Conservation (phyloP, 1,140 invertebrate genomes). For the Coenobita brevimanus region DNA sequence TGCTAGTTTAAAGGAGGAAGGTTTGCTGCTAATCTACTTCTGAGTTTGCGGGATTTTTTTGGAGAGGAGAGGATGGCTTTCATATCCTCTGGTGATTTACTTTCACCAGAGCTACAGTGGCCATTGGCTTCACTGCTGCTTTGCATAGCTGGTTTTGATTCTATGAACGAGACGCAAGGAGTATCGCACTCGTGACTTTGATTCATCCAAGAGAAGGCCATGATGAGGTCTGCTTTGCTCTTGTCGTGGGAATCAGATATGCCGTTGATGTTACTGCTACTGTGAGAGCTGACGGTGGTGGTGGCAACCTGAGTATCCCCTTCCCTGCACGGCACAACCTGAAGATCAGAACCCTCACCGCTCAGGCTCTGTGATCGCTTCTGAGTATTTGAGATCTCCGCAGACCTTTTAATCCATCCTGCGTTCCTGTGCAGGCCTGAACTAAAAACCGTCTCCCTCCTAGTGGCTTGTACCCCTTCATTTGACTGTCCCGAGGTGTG, state of each 20-base stretch:
- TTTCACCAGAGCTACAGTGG: not conserved
- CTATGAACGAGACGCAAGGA: constrained; percentile 54
- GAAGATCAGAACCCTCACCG: constrained; percentile 40
- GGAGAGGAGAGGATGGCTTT: not conserved
- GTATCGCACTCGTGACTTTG: constrained; percentile 37
- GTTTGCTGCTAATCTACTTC: constrained; percentile 61
- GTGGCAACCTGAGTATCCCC: constrained; percentile 35
- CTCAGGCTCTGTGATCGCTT: not conserved
- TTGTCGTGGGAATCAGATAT: constrained; percentile 6
- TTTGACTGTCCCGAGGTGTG: not conserved
- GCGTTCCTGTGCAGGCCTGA: not conserved
- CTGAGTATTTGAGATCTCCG: not conserved
- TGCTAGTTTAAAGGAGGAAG: constrained; percentile 37
- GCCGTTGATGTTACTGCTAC: constrained; percentile 17
- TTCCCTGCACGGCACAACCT: constrained; percentile 53
- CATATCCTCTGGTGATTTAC: constrained; percentile 7
- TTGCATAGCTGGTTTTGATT: constrained; percentile 40
- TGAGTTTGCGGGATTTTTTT: constrained; percentile 49
- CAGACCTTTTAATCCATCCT: not conserved
- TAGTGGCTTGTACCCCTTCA: not conserved
- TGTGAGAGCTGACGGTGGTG: constrained; percentile 33
- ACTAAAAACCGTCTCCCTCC: not conserved
- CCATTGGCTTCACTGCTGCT: constrained; percentile 17
- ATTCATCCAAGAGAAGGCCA: constrained; percentile 61
- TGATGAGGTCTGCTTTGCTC: constrained; percentile 40